phyloP scores from a whole-genome alignment of 2,888 invertebrate species.

The Drosophila paramelanica region DNA sequence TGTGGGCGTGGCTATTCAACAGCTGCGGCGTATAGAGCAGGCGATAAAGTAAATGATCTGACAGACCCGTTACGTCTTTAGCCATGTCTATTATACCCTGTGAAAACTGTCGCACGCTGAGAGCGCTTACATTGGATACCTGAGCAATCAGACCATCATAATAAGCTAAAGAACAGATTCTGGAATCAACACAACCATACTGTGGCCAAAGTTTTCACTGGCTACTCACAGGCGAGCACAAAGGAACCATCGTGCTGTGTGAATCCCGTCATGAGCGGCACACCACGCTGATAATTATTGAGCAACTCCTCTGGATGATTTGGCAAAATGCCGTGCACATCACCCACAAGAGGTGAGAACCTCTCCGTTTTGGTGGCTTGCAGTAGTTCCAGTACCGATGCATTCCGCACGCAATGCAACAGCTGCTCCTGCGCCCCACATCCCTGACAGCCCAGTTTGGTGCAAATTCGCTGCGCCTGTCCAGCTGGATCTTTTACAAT shows the following conservation, averaged over 20 bases:
- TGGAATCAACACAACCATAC: neutral
- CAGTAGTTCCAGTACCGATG: conserved; percentile 45
- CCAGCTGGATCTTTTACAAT: conserved; percentile 83
- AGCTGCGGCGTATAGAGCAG: conserved; percentile 83
- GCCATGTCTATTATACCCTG: conserved; percentile 56
- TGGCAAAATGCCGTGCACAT: conserved; percentile 72
- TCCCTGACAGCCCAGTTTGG: conserved; percentile 39
- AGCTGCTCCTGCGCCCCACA: conserved; percentile 42
- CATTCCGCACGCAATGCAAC: conserved; percentile 42
- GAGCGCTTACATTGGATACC: conserved; percentile 46
- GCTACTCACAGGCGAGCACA: conserved; percentile 83
- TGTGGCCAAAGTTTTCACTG: neutral
- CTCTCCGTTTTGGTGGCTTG: conserved; percentile 50
- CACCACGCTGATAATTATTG: conserved; percentile 64
- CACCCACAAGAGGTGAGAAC: conserved; percentile 72
- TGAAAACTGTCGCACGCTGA: conserved; percentile 72
- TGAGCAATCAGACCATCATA: conserved; percentile 49
- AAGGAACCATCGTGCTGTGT: conserved; percentile 86
- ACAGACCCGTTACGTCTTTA: conserved; percentile 66
- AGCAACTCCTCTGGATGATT: conserved; percentile 63
- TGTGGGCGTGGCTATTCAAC: conserved; percentile 84
- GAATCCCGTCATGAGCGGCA: conserved; percentile 85
- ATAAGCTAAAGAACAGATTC: conserved; percentile 39
- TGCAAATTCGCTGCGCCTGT: conserved; percentile 68
- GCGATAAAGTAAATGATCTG: conserved; percentile 83